Evolutionary conservation across 2,113 vertebrate genomes (phyloP).

Genomic region (Petrocephalus microphthalmus): DNA sequence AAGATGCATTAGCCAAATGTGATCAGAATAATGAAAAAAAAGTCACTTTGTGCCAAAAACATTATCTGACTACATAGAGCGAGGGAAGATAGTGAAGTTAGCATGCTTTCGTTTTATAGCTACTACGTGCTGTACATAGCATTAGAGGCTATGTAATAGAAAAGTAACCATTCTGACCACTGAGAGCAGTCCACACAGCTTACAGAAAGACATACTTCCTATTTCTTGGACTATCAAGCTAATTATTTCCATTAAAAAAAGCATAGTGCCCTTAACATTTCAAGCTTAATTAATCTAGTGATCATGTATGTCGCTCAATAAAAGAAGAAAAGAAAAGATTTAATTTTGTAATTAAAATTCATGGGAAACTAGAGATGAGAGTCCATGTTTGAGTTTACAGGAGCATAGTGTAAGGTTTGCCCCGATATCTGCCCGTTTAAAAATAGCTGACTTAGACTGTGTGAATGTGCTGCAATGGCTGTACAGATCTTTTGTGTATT

Average conservation of each 20-base stretch:
- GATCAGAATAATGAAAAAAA: constrained; percentile 30
- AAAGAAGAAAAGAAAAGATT: constrained; percentile 23
- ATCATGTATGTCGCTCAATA: background rate
- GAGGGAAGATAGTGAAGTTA: background rate
- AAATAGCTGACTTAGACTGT: constrained; percentile 37
- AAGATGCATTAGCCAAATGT: constrained; percentile 5
- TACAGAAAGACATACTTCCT: too few species aligned
- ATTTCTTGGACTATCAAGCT: background rate
- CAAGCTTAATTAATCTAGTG: background rate
- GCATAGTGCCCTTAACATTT: background rate
- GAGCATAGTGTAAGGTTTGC: constrained; percentile 26
- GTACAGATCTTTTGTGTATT: constrained; percentile 69
- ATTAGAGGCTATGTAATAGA: background rate
- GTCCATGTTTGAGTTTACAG: constrained; percentile 16
- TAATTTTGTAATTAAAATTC: background rate
- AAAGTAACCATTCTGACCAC: background rate
- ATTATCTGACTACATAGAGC: background rate
- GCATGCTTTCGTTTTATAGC: background rate
- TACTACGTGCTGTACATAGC: background rate
- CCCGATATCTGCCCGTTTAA: constrained; percentile 29
- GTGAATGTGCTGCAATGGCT: constrained; percentile 52
- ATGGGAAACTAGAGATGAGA: background rate
- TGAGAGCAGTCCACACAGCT: background rate
- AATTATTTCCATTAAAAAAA: background rate
- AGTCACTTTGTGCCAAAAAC: constrained; percentile 11